A percentile compares a stretch with the other conserved stretches of the same genome.
phyloP scores from a whole-genome alignment of 2,797 vertebrate genomes.

The Sebastes alutus region DNA sequence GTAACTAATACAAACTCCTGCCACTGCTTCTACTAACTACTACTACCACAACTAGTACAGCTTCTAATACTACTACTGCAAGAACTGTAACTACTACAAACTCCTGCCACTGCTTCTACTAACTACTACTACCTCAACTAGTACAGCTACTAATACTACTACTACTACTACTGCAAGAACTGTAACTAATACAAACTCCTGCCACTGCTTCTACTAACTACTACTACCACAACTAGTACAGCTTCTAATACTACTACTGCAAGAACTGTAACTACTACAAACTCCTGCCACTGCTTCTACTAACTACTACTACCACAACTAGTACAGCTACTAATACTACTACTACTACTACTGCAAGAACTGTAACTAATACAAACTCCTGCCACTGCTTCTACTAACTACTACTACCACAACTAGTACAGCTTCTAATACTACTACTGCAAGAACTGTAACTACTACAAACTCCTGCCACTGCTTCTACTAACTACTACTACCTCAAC shows the following conservation, averaged over 20 bases:
- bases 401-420: background rate
- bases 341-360: too few relatives aligned
- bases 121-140: too few relatives aligned
- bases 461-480: background rate
- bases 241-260: background rate
- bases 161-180: too few relatives aligned
- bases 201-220: background rate
- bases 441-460: background rate
- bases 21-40: too few relatives aligned
- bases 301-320: background rate
- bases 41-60: fast-evolving
- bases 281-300: background rate
- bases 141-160: too few relatives aligned
- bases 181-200: too few relatives aligned
- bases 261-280: too few relatives aligned
- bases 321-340: background rate
- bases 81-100: too few relatives aligned
- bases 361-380: too few relatives aligned
- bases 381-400: background rate
- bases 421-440: background rate
- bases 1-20: background rate
- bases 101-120: too few relatives aligned
- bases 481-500: background rate
- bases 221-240: background rate
- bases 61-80: too few relatives aligned